Conservation (phyloP, 2,797 vertebrate species). For the Adelosebastes latens region DNA sequence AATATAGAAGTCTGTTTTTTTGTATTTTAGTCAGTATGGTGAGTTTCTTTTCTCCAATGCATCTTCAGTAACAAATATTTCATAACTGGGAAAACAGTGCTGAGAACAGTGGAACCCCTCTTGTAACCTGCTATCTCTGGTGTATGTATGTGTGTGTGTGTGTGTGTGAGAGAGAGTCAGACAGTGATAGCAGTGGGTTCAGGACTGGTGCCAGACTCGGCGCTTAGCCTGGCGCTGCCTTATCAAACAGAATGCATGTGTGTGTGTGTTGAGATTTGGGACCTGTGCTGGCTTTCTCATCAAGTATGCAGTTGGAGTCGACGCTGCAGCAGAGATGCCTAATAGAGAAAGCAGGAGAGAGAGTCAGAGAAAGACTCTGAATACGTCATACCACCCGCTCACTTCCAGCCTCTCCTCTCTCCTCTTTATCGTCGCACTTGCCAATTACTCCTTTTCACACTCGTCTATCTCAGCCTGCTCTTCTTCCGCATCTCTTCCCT, state of each 20-base stretch:
- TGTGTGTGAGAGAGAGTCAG: not conserved
- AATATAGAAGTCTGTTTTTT: not conserved
- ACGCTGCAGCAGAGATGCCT: conserved; percentile 73
- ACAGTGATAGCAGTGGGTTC: conserved; percentile 20
- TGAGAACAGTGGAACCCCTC: conserved; percentile 11
- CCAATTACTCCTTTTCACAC: conserved; percentile 74
- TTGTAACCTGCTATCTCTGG: not conserved
- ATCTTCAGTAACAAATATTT: not conserved
- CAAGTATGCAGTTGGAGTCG: conserved; percentile 73
- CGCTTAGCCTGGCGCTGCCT: conserved; percentile 53
- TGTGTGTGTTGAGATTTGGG: conserved; percentile 44
- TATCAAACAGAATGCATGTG: conserved; percentile 31
- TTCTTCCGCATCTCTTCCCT: conserved; percentile 52
- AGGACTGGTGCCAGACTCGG: conserved; percentile 59
- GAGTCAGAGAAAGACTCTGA: conserved; percentile 48
- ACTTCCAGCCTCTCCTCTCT: conserved; percentile 56
- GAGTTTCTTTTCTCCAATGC: not conserved
- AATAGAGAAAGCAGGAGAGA: conserved; percentile 52
- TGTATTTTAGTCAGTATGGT: not conserved
- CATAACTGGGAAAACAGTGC: not conserved
- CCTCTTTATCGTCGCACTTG: conserved; percentile 53
- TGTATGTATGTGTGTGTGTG: not conserved
- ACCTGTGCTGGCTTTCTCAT: conserved; percentile 65
- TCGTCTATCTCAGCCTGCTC: conserved; percentile 56
- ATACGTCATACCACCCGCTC: conserved; percentile 64